These are phyloP conservation scores for Hucho hucho DNA, from an alignment of 2,113 vertebrate species.

Conservation along the genomic window DNA sequence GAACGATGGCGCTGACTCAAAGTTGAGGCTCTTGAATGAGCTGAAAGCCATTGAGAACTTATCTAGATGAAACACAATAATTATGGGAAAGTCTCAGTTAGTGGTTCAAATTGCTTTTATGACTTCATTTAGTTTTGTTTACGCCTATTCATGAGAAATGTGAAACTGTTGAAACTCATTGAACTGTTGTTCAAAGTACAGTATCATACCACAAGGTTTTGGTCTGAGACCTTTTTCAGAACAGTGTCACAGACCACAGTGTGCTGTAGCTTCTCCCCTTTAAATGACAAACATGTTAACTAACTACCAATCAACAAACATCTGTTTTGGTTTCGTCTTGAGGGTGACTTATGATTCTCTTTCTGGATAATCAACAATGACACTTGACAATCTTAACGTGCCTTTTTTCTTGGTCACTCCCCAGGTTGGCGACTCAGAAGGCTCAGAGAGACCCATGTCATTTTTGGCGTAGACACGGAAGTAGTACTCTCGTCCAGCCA, in stretches of 20 bases:
- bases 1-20: slow-evolving; percentile 73
- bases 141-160: neutral
- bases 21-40: slow-evolving; percentile 62
- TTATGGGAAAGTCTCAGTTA: neutral
- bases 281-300: neutral
- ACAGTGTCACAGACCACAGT: neutral
- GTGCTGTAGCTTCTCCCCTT: neutral
- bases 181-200: neutral
- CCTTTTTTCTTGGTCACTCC: slow-evolving; percentile 67
- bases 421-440: slow-evolving; percentile 82
- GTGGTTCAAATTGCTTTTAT: neutral
- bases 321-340: neutral
- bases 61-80: slow-evolving; percentile 55
- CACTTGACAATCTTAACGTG: slow-evolving; percentile 13
- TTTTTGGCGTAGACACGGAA: slow-evolving; percentile 88
- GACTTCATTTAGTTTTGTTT: neutral
- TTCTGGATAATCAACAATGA: neutral
- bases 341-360: neutral
- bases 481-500: slow-evolving; percentile 81
- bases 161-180: neutral
- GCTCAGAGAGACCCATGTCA: slow-evolving; percentile 75
- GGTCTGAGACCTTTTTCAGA: neutral
- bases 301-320: neutral
- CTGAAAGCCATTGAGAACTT: slow-evolving; percentile 57
- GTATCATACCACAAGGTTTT: too few species aligned